Percentiles rank a stretch among this genome's conserved stretches.
Conservation (phyloP, 2,888 invertebrate species). For the Cecidostiba fungosa region DNA sequence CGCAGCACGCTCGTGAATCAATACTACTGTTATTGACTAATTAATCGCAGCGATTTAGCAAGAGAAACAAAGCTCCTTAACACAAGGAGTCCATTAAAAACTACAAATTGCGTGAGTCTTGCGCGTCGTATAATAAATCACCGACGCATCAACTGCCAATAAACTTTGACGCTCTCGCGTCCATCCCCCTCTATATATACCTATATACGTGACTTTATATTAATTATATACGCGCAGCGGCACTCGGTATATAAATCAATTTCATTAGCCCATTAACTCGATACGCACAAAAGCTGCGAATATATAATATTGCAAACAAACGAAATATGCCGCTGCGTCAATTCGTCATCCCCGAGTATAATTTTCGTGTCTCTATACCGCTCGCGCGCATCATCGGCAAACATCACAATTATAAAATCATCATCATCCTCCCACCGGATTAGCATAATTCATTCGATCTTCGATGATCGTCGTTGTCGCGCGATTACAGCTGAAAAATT, state of each 20-base stretch:
- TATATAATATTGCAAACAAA: too few relatives aligned
- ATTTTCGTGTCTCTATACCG: background rate
- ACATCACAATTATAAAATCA: background rate
- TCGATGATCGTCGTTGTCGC: conserved; percentile 1
- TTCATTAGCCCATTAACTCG: too few relatives aligned
- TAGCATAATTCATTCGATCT: conserved; percentile 17
- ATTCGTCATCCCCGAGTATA: background rate
- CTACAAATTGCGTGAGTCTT: background rate
- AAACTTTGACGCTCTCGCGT: background rate
- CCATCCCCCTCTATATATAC: background rate
- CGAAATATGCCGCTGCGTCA: too few relatives aligned
- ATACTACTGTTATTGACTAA: background rate
- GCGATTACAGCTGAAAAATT: conserved; percentile 20
- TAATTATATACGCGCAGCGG: too few relatives aligned
- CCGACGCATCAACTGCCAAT: background rate
- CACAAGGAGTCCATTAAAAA: background rate
- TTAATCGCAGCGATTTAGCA: background rate
- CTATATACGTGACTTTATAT: too few relatives aligned
- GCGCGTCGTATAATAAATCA: too few relatives aligned
- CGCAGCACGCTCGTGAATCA: background rate
- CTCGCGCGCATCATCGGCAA: background rate
- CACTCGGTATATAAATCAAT: too few relatives aligned
- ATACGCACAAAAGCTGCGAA: too few relatives aligned
- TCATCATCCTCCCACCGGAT: background rate
- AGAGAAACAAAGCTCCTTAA: background rate